Percentiles rank a stretch among this genome's conserved stretches.
Evolutionary conservation across 2,888 invertebrate species (phyloP).

Genomic region (Conomelus anceps): DNA sequence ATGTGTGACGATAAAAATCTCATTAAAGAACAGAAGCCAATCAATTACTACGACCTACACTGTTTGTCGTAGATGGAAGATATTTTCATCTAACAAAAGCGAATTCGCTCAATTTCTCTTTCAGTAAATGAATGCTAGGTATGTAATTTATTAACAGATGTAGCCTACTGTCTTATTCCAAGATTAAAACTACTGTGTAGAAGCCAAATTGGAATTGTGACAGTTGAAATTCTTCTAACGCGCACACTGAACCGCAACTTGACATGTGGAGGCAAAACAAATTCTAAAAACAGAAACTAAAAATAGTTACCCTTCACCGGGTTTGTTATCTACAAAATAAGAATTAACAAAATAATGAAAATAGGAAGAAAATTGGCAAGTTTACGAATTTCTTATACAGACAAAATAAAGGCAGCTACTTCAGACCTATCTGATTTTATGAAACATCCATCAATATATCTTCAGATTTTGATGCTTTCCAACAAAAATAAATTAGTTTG

Average conservation of each 20-base stretch:
- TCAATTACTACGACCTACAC: neutral
- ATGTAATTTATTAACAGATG: neutral
- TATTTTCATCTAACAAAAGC: neutral
- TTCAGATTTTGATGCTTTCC: no score
- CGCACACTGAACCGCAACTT: neutral
- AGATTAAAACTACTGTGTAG: neutral
- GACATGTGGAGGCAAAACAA: neutral
- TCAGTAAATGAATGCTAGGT: neutral
- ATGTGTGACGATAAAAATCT: neutral
- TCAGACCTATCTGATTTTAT: no score
- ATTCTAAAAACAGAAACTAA: neutral
- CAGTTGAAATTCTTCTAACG: neutral
- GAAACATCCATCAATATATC: no score
- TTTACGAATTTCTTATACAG: neutral
- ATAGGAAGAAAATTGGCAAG: neutral
- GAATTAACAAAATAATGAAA: neutral
- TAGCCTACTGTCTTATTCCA: neutral
- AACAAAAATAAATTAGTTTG: no score
- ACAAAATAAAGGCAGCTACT: neutral
- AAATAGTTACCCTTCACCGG: neutral
- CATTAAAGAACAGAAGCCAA: neutral
- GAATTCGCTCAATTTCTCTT: neutral
- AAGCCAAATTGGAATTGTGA: neutral
- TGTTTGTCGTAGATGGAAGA: neutral
- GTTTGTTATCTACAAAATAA: neutral